Percentiles rank a stretch among this genome's conserved stretches.
Conservation (phyloP, 2,888 invertebrate species). For the Nasonia oneida region DNA sequence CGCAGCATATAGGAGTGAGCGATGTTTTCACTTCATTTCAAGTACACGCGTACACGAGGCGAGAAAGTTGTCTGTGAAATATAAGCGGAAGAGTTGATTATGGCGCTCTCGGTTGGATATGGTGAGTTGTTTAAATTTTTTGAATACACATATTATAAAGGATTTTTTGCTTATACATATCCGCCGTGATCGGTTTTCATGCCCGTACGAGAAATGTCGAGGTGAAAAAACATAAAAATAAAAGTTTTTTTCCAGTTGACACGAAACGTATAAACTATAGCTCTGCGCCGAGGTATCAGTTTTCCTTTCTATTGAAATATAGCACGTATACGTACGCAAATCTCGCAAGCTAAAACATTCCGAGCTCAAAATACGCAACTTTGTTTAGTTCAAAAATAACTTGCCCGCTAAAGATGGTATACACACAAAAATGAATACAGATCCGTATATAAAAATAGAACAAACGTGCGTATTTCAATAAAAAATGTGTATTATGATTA, state of each 20-base stretch:
- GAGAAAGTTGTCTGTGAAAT: not conserved
- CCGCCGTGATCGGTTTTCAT: not conserved
- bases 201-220: not conserved
- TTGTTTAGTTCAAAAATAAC: not conserved
- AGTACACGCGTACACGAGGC: not conserved
- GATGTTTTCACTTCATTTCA: constrained; percentile 25
- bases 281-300: not conserved
- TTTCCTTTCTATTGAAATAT: not conserved
- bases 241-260: not conserved
- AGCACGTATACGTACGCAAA: not conserved
- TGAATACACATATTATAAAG: not conserved
- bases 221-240: not conserved
- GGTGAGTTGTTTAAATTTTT: not conserved
- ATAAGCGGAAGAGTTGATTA: not conserved
- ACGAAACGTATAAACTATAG: too few relatives aligned
- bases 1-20: too few relatives aligned
- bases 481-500: too few relatives aligned
- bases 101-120: not conserved
- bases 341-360: not conserved
- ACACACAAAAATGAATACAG: too few relatives aligned
- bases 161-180: not conserved
- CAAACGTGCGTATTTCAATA: too few relatives aligned
- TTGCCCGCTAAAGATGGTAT: not conserved
- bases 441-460: too few relatives aligned
- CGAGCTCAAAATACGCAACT: not conserved